Evolutionary conservation across 2,113 vertebrate species (phyloP), one percentile per base, ranked within the genome.

Genomic region (Rhea pennata): DNA sequence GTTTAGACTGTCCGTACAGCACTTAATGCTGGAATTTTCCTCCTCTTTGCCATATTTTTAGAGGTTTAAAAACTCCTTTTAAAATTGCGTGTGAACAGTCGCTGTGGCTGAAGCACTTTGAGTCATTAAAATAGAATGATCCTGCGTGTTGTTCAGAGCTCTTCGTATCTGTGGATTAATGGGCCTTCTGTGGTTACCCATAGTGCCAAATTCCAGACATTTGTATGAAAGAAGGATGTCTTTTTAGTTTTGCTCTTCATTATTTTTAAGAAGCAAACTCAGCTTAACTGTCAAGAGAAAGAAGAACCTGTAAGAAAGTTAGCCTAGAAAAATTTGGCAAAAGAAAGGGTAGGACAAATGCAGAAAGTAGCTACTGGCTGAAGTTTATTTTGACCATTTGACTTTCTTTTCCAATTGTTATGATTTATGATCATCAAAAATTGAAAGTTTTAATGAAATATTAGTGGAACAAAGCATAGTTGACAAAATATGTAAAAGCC

Each of bases 21-120:
- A 40, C 24, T 82, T 84, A 15, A 40, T 0, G 0, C 17, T 54
- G 65, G 65, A 84, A 31, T 6, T 88, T 94, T 90, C 70, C 29
- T 85, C 84, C 71, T 87, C 58, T 84, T 40, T 51, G 56, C 24
- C 0, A 0, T 76, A 10, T 62, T 92, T 87, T 59, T 84, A 40
- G 77, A 87, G 81, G 40, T 36, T 59, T 65, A 27, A 23, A 46
- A 74, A 15, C 74, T 95, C 27, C 46, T 20, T 71, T 67, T 74
- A 26, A 27, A 42, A 11, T 12, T 3, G 1, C 33, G 36, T 93
- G 84, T 33, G 70, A 82, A 44, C 14, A 65, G 62, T 72, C 61
- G 10, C 1, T 4, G 56, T 36, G 65, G 58, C 62, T 10, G 13
- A 42, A 26, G 16, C 0, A 0, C 19, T 87, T 78, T 53, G 27